Evolutionary conservation across 2,797 vertebrate species (phyloP).

Genomic region (Acrossocheilus fasciatus): DNA sequence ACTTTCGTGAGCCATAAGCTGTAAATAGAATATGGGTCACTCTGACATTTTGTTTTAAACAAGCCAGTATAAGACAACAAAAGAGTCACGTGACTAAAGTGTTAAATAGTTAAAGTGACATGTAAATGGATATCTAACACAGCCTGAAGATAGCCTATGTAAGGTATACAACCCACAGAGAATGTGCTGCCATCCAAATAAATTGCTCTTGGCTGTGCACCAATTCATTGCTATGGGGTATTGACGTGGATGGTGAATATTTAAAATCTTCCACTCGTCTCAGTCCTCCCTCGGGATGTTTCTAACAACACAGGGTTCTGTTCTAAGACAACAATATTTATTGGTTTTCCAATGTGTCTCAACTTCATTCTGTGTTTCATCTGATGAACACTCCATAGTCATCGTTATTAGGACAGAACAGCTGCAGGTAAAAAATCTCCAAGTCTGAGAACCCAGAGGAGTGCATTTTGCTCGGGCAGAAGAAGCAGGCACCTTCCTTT

Average conservation of each 20-base stretch:
- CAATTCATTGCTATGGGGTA: conserved; percentile 57
- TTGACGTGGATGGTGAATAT: conserved; percentile 67
- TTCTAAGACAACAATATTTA: conserved; percentile 32
- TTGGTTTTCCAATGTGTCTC: conserved; percentile 20
- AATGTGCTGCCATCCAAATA: conserved; percentile 55
- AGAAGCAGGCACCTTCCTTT: conserved; percentile 63
- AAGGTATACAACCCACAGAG: conserved; percentile 55
- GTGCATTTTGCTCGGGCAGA: conserved; percentile 54
- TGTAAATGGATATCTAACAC: conserved; percentile 68
- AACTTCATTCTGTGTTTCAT: neutral
- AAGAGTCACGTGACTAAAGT: conserved; percentile 67
- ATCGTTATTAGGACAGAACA: neutral
- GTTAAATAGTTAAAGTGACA: conserved; percentile 73
- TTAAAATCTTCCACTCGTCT: conserved; percentile 62
- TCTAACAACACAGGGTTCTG: conserved; percentile 14
- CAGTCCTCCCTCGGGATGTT: conserved; percentile 41
- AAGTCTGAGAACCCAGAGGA: conserved; percentile 21
- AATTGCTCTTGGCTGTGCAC: conserved; percentile 56
- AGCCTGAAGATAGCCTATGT: conserved; percentile 29
- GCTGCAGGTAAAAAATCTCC: conserved; percentile 32
- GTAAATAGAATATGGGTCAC: conserved; percentile 68
- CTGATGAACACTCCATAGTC: neutral
- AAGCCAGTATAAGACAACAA: conserved; percentile 54
- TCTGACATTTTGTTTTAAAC: conserved; percentile 47
- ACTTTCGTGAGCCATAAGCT: conserved; percentile 11